Conservation (phyloP, 2,113 vertebrate species). For the Sphaerodactylus townsendi region DNA sequence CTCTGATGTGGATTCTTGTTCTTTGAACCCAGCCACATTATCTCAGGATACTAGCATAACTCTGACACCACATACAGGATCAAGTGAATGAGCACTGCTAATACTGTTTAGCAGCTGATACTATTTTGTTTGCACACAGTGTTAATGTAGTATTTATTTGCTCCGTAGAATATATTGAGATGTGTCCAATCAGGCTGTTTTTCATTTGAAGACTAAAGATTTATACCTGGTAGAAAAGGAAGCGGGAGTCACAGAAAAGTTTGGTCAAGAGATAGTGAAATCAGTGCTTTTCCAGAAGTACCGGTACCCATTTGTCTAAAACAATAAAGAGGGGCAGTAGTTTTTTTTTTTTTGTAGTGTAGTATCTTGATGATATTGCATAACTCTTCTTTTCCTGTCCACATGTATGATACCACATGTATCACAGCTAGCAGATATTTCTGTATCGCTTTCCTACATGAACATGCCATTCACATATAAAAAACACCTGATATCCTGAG, state of each 20-base stretch:
- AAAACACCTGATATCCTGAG: background rate
- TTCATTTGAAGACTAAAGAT: background rate
- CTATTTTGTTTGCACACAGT: background rate
- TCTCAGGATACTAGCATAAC: background rate
- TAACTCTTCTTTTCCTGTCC: background rate
- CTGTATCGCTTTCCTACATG: background rate
- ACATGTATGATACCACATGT: background rate
- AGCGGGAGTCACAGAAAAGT: too few relatives aligned
- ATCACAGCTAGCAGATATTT: background rate
- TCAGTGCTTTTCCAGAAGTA: too few relatives aligned
- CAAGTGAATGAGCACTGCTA: background rate
- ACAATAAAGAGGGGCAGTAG: too few relatives aligned
- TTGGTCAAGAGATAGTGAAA: too few relatives aligned
- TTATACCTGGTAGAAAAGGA: too few relatives aligned
- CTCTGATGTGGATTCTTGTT: background rate
- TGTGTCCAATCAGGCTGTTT: background rate
- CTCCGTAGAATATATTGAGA: background rate
- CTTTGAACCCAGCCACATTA: background rate
- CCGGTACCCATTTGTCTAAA: too few relatives aligned
- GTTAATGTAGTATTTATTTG: background rate
- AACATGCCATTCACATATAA: background rate
- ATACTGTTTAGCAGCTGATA: background rate
- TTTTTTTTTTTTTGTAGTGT: too few relatives aligned
- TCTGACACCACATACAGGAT: background rate
- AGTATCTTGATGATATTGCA: background rate